Evolutionary conservation across 2,888 invertebrate genomes (phyloP).

Genomic region (Cephus sareptanus): DNA sequence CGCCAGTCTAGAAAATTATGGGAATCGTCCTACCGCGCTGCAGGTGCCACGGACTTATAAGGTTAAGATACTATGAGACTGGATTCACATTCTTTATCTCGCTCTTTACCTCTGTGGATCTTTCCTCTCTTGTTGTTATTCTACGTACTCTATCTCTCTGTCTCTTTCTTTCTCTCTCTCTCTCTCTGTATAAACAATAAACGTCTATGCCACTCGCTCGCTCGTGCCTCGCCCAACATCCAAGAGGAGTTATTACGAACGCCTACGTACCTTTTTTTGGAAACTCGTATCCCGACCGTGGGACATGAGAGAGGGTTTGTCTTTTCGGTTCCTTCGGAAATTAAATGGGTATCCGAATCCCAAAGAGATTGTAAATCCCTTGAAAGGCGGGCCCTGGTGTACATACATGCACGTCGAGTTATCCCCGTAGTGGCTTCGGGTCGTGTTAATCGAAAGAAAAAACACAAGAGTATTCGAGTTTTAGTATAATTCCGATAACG

Average conservation of each 20-base stretch:
- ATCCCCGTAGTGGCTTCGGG: not conserved
- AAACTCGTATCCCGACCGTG: slow-evolving; percentile 37
- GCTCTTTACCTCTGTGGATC: not conserved
- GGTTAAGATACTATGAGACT: slow-evolving; percentile 57
- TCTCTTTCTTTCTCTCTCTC: slow-evolving; percentile 25
- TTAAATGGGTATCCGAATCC: slow-evolving; percentile 36
- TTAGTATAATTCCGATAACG: not conserved
- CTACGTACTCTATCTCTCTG: slow-evolving; percentile 24
- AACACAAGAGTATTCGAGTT: not conserved
- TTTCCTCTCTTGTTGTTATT: not conserved
- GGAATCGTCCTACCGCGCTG: slow-evolving; percentile 48
- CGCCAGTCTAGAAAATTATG: slow-evolving; percentile 28
- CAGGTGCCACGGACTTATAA: slow-evolving; percentile 58
- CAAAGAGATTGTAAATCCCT: slow-evolving; percentile 7
- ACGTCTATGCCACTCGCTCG: slow-evolving; percentile 24
- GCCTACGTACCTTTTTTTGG: slow-evolving; percentile 44
- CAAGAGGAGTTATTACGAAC: slow-evolving; percentile 53
- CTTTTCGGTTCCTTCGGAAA: slow-evolving; percentile 51
- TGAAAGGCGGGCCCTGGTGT: not conserved
- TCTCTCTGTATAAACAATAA: slow-evolving; percentile 20
- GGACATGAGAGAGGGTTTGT: slow-evolving; percentile 32
- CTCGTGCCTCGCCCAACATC: slow-evolving; percentile 47
- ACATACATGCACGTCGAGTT: not conserved
- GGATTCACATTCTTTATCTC: slow-evolving; percentile 29
- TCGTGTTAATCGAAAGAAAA: not conserved